Base-by-base conservation (phyloP, 2,888 invertebrate species). In the Spisula solida region DNA sequence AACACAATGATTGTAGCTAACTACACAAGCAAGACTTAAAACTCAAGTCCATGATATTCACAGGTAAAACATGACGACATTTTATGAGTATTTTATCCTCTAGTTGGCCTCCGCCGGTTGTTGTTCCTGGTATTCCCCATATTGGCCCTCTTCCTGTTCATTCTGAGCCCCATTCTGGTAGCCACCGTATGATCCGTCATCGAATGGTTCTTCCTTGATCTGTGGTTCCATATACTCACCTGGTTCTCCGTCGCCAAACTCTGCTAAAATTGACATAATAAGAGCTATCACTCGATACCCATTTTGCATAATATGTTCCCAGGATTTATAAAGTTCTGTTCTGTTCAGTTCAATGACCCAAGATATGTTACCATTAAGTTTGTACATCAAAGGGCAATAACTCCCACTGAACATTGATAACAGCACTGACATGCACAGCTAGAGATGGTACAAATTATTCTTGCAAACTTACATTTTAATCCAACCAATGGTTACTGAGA, bases 131-230 rank as follows among this genome's bases (percentile, higher is more conserved):
- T 70, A 88, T 47, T 89, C 81, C 8, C 84, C 82, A 60, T 89
- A 87, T 75, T 88, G 87, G 12, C 91, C 91, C 78, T 91, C 91
- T 56, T 89, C 90, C n/a, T 88, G 86, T 70, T 88, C 91, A n/a
- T 48, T 85, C 41, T 90, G 81, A 0, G 78, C 31, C 18, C 85
- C 87, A 31, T 90, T 90, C 66, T 88, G 86, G 41, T 82, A 82
- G n/a, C 87, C 88, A 12, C 89, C 85, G 41, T 90, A 90, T 31
- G 81, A 84, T 48, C 88, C 92, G 29, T 89, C 90, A 81, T 92
- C 92, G 56, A 89, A 89, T 56, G 85, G 90, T 60, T 92, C 92
- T 25, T 91, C 90, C 34, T 90, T 87, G 56, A 92, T 88, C 66
- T 89, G 88, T 20, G 82, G 66, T 41, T 88, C 89, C 10, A 41